These are phyloP conservation scores for Tipula confusa DNA, from an alignment of 2,888 invertebrate genomes.

Conservation along the genomic window DNA sequence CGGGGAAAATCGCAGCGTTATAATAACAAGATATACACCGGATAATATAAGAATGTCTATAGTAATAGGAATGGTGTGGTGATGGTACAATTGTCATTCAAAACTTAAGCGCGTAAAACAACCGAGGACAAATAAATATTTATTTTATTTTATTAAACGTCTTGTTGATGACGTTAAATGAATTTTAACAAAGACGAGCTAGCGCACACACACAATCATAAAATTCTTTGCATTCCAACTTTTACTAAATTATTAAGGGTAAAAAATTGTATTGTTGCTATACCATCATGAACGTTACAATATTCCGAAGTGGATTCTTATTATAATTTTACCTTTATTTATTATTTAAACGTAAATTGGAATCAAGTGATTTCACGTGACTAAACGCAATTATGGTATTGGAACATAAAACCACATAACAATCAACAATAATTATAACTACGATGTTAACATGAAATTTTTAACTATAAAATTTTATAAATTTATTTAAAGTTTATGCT, in stretches of 20 bases:
- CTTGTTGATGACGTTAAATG: background rate
- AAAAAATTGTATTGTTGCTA: background rate
- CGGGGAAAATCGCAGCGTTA: background rate
- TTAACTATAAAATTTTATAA: background rate
- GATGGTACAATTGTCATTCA: background rate
- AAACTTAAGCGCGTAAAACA: background rate
- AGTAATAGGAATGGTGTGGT: background rate
- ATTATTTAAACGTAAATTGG: background rate
- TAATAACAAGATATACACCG: background rate
- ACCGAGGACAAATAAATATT: background rate
- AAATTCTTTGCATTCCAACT: background rate
- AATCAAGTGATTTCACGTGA: conserved; percentile 25
- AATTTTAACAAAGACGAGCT: background rate
- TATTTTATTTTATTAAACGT: background rate
- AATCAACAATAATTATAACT: conserved; percentile 8
- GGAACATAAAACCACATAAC: background rate
- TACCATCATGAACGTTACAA: background rate
- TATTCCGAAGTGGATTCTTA: background rate
- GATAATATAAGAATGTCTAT: too few species aligned
- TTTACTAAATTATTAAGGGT: background rate
- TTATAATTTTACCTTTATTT: background rate
- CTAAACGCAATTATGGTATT: background rate
- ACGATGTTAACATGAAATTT: background rate
- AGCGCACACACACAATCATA: background rate
- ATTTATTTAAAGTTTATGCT: background rate